Conservation (phyloP, 2,113 vertebrate species). For the Scopus umbretta region DNA sequence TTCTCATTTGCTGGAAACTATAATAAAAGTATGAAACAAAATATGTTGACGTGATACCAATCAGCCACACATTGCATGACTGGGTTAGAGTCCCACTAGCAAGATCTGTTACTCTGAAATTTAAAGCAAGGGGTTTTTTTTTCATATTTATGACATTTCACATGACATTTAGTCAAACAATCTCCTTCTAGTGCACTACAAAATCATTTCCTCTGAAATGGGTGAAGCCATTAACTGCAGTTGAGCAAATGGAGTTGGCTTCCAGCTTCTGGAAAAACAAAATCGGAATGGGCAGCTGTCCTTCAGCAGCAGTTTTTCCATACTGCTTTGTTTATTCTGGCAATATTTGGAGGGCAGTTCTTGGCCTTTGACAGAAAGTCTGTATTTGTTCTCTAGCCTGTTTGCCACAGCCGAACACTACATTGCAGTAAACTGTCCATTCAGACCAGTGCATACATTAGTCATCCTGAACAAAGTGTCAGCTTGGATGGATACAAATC, state of each 20-base stretch:
- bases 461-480: not conserved
- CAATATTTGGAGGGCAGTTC: not conserved
- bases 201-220: constrained; percentile 1
- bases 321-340: not conserved
- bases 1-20: not conserved
- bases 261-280: constrained; percentile 4
- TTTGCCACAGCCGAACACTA: not conserved
- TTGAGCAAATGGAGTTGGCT: constrained; percentile 6
- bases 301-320: not conserved
- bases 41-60: not conserved
- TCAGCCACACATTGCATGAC: not conserved
- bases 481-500: not conserved
- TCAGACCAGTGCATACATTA: not conserved
- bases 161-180: constrained; percentile 37
- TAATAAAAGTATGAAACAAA: not conserved
- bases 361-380: not conserved
- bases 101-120: constrained; percentile 15
- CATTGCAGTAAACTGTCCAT: not conserved
- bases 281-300: not conserved
- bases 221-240: not conserved
- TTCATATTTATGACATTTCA: constrained; percentile 54
- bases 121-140: constrained; percentile 30
- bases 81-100: not conserved
- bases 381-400: not conserved
- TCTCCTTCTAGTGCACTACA: constrained; percentile 11